Base-by-base conservation (phyloP, 2,888 invertebrate genomes). In the Griposia aprilina region DNA sequence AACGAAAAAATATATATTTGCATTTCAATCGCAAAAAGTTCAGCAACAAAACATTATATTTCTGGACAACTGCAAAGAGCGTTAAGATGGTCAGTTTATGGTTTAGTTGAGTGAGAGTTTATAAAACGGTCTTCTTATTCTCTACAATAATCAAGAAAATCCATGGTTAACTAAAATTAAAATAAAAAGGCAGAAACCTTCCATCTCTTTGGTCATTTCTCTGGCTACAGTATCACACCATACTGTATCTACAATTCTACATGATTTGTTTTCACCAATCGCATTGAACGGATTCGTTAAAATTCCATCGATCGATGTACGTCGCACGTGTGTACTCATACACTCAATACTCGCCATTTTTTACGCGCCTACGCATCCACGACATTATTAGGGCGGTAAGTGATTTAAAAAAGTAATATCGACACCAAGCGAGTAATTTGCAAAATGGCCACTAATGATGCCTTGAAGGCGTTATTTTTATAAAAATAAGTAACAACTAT, bases 321-420 rank as follows among this genome's bases (percentile, higher is more conserved):
- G 68, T 78, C 73, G 80, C 69, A 76, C 83, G 81, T 74, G 78
- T 85, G 71, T 79, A 63, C 41, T 66, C 66, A 68, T 81, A 67
- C 50, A 67, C 50, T 68, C 68, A 73, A 78, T 74, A 45, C 60
- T 62, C 73, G 57, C 66, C 57, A 77, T 85, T 89, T 87, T 87
- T 85, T 77, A 83, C 68, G 75, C 76, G 74, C 74, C 66, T 74
- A 57, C 70, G 66, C 84, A 70, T 79, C 73, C 50, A 67, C 41
- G 63, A 76, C 50, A 67, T 62, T 63, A 66, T 75, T 80, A 87
- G 76, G 83, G 80, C 45, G 87, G 81, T 67, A 59, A 78, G 60
- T 76, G 84, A 84, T 84, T 86, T 80, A 36, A 83, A 73, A 78
- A 76, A 63, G 62, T 62, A 80, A 80, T 84, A 80, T 74, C 75